Conservation (phyloP, 2,113 vertebrate genomes). For the Hippocampus mohnikei region DNA sequence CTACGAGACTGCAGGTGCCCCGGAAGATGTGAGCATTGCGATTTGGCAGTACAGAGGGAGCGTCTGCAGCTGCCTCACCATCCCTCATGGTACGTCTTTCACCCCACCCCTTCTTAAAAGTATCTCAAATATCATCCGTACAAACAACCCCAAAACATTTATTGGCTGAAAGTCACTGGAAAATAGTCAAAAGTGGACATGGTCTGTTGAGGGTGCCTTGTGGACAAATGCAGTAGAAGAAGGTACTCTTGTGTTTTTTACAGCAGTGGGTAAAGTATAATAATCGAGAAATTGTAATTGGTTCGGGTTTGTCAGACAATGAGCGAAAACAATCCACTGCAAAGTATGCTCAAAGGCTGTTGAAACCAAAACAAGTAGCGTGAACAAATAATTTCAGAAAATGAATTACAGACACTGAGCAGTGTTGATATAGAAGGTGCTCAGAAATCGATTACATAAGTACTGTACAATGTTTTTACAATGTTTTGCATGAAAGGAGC, state of each 20-base stretch:
- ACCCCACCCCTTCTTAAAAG: neutral
- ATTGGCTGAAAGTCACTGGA: neutral
- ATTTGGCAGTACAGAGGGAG: neutral
- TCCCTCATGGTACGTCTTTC: neutral
- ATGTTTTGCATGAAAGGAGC: too few relatives aligned
- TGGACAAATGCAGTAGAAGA: neutral
- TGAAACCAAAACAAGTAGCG: too few relatives aligned
- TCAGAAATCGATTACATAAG: too few relatives aligned
- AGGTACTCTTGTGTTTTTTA: neutral
- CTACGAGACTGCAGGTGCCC: neutral
- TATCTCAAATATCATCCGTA: neutral
- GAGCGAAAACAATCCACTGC: too few relatives aligned
- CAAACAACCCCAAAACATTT: neutral
- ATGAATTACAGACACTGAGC: too few relatives aligned
- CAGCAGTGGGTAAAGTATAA: neutral
- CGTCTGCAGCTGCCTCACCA: neutral
- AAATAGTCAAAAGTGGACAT: neutral
- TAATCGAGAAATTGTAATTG: neutral
- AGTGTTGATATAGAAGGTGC: too few relatives aligned
- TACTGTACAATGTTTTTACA: too few relatives aligned
- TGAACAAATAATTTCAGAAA: too few relatives aligned
- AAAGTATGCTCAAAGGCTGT: too few relatives aligned
- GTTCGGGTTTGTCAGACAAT: too few relatives aligned
- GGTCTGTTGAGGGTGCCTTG: neutral
- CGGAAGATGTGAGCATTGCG: neutral